Evolutionary conservation across 2,888 invertebrate species (phyloP).

Genomic region (Teinopalpus imperialis): DNA sequence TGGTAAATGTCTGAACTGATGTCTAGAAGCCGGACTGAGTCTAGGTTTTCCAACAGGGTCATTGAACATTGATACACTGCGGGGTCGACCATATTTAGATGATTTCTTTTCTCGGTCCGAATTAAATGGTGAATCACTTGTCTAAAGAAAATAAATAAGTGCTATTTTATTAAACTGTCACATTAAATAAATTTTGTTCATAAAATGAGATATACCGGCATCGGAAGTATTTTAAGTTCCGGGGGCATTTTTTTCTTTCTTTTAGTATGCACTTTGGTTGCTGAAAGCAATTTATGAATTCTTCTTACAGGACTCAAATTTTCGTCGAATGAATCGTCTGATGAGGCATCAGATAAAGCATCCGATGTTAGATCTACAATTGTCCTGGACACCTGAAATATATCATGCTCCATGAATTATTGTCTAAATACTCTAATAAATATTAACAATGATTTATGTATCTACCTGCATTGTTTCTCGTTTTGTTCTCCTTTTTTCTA

Average conservation of each 20-base stretch:
- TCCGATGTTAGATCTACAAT: conserved; percentile 84
- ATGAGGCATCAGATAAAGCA: conserved; percentile 84
- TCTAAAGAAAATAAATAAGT: conserved; percentile 46
- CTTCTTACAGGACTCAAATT: conserved; percentile 70
- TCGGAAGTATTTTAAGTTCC: conserved; percentile 73
- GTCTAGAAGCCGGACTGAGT: conserved; percentile 75
- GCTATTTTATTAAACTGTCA: conserved; percentile 2
- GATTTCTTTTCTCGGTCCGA: conserved; percentile 68
- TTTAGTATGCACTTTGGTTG: conserved; percentile 60
- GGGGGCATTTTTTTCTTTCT: conserved; percentile 80
- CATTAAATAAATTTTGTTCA: background rate
- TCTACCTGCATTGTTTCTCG: conserved; percentile 82
- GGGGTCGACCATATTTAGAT: conserved; percentile 59
- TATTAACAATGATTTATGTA: background rate
- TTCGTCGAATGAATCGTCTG: conserved; percentile 80
- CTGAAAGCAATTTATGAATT: conserved; percentile 63
- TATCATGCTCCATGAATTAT: background rate
- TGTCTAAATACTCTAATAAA: too few species aligned
- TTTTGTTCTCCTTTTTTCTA: conserved; percentile 69
- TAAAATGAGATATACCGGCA: conserved; percentile 48
- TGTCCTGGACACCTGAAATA: conserved; percentile 78
- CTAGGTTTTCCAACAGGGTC: conserved; percentile 63
- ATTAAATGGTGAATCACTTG: conserved; percentile 73
- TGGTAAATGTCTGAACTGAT: conserved; percentile 70
- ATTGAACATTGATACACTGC: conserved; percentile 74